Conservation (phyloP, 2,888 invertebrate genomes). For the Operophtera brumata region DNA sequence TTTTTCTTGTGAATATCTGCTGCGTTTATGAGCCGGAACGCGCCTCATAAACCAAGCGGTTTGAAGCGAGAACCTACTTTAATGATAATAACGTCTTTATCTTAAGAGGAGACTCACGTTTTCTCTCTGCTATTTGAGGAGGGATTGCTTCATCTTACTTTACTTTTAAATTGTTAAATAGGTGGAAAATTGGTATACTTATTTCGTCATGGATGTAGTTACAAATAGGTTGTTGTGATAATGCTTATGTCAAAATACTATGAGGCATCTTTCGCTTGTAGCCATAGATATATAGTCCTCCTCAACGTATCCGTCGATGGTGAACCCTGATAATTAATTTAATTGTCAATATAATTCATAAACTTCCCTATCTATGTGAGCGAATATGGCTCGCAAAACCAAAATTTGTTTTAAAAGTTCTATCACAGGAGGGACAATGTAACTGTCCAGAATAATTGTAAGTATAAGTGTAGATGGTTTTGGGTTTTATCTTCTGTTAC, state of each 20-base stretch:
- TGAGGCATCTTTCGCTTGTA: background rate
- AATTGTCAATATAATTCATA: no score
- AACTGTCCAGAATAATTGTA: no score
- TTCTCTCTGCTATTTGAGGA: conserved; percentile 29
- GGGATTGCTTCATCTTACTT: conserved; percentile 29
- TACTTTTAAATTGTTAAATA: conserved; percentile 28
- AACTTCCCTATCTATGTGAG: no score
- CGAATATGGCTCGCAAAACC: no score
- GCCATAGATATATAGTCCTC: no score
- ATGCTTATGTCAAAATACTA: background rate
- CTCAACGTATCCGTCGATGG: no score
- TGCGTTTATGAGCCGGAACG: conserved; percentile 63
- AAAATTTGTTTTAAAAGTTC: no score
- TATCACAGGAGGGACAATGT: no score
- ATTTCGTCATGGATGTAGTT: conserved; percentile 8
- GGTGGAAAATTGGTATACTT: conserved; percentile 20
- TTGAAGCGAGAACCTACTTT: conserved; percentile 38
- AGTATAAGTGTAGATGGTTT: no score
- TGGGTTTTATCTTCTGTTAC: no score
- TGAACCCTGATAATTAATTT: no score
- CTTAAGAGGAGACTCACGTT: conserved; percentile 33
- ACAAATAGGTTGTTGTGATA: background rate
- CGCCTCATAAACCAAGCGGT: conserved; percentile 32
- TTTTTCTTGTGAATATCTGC: conserved; percentile 56
- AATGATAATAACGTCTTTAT: conserved; percentile 43